Percentiles rank a stretch among this genome's conserved stretches.
These are phyloP conservation scores for Drosophila kepulauana DNA, from an alignment of 1,140 invertebrate species.

Conservation along the genomic window DNA sequence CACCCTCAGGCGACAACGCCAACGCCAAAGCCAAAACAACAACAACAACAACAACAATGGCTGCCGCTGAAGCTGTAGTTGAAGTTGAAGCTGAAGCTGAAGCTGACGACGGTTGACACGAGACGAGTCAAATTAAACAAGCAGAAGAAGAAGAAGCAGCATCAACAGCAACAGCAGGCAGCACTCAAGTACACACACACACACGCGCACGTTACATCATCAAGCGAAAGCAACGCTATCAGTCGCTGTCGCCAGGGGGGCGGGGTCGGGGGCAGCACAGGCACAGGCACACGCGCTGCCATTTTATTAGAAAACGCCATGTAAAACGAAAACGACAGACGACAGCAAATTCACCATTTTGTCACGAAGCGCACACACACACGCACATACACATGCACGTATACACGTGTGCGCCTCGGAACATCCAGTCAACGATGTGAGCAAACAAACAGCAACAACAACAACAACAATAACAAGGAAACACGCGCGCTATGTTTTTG, in stretches of 20 bases:
- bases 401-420: conserved; percentile 9
- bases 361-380: conserved; percentile 55
- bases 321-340: conserved; percentile 54
- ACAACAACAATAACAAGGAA: conserved; percentile 8
- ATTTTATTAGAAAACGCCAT: conserved; percentile 82
- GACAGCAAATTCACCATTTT: conserved; percentile 75
- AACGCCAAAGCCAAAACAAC: conserved; percentile 65
- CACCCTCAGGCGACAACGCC: conserved; percentile 80
- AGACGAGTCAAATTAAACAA: conserved; percentile 69
- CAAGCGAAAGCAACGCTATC: conserved; percentile 7
- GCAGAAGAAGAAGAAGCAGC: conserved; percentile 1
- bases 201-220: conserved; percentile 32
- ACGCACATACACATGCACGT: conserved; percentile 26
- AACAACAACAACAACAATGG: conserved; percentile 57
- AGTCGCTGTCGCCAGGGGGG: conserved; percentile 2
- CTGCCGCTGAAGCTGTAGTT: conserved; percentile 37
- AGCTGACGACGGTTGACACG: conserved; percentile 78
- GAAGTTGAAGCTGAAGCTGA: conserved; percentile 11
- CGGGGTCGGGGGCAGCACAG: neutral
- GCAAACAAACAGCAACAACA: conserved; percentile 48
- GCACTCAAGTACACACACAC: conserved; percentile 11
- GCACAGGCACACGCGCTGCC: conserved; percentile 64
- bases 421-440: conserved; percentile 55
- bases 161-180: too few relatives aligned
- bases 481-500: conserved; percentile 17